Base-by-base conservation (phyloP, 2,888 invertebrate genomes). In the Anthrax anthrax region DNA sequence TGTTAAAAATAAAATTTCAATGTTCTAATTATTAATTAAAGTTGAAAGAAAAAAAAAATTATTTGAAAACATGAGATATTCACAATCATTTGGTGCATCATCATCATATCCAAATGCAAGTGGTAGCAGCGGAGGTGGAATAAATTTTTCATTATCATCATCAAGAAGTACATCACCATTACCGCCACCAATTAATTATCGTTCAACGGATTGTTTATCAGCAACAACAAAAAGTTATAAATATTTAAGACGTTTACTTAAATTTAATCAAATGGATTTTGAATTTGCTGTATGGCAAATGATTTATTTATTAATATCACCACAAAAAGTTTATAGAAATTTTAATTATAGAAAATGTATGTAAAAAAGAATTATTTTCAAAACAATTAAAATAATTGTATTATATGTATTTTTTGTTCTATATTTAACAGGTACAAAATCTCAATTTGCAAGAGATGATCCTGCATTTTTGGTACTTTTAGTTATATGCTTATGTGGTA, bases 281-380 rank as follows among this genome's bases (percentile, higher is more conserved):
- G 95, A 98, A 65, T 97, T 94, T 72, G 97, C 97, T 0, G 73
- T 86, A n/a, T 98, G 97, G 97, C 97, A 98, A 75, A 96, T 97
- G 91, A 69, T 95, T 0, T 95, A 95, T 65, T 72, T 98, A 51
- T 88, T 98, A 62, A 76, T 87, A 47, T 77, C 92, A 1, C 97
- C 97, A 16, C 95, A 96, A 61, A 95, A 92, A 76, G 94, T 98
- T 36, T 94, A 94, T 65, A 79, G 94, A 63, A 95, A 96, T 71
- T 96, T 95, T 67, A 87, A 92, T 61, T 95, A 95, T 72, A 81
- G 97, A 64, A 97, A 98, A 79, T 89, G 94, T 90, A 73, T 77
- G 83, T 51, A 43, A 2, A 47, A 14, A 14, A 16, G 12, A 16
- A 17, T 44, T 23, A 18, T 36, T 13, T 16, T 18, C 2, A 36